Evolutionary conservation across 2,888 invertebrate species (phyloP).

Genomic region (Eumacrocentrus americanus): DNA sequence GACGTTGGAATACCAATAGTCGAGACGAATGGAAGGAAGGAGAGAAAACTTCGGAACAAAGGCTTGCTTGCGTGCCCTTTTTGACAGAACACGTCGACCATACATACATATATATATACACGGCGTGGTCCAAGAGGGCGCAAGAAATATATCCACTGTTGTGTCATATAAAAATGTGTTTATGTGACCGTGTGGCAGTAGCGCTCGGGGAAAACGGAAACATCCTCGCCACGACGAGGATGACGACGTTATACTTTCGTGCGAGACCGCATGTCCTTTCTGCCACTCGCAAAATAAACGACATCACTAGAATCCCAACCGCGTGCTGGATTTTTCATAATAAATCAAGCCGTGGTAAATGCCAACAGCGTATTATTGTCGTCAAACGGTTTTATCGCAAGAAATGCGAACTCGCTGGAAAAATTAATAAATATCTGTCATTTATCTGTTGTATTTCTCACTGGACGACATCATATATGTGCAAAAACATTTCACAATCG

Average conservation of each 20-base stretch:
- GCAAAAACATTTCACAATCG: conserved; percentile 17
- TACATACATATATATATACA: too few species aligned
- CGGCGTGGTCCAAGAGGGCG: conserved; percentile 35
- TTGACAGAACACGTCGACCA: too few species aligned
- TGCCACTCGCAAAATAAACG: conserved; percentile 37
- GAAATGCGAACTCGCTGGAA: background rate
- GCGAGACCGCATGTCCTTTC: background rate
- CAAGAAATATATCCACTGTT: conserved; percentile 52
- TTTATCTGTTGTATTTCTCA: too few species aligned
- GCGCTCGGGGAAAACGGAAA: conserved; percentile 45
- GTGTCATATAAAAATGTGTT: conserved; percentile 58
- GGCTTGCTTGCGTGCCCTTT: conserved; percentile 29
- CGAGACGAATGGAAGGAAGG: conserved; percentile 42
- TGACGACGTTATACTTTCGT: conserved; percentile 31
- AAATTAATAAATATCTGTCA: background rate
- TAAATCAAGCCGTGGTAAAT: conserved; percentile 23
- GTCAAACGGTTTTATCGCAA: too few species aligned
- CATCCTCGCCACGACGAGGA: conserved; percentile 36
- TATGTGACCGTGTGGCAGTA: conserved; percentile 49
- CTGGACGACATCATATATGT: too few species aligned
- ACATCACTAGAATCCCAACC: conserved; percentile 12
- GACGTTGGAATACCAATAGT: conserved; percentile 48
- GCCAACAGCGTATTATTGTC: too few species aligned
- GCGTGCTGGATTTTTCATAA: conserved; percentile 1
- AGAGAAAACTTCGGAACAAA: conserved; percentile 40